Base-by-base conservation (phyloP, 1,140 invertebrate species). In the Drosophila tsacasi region DNA sequence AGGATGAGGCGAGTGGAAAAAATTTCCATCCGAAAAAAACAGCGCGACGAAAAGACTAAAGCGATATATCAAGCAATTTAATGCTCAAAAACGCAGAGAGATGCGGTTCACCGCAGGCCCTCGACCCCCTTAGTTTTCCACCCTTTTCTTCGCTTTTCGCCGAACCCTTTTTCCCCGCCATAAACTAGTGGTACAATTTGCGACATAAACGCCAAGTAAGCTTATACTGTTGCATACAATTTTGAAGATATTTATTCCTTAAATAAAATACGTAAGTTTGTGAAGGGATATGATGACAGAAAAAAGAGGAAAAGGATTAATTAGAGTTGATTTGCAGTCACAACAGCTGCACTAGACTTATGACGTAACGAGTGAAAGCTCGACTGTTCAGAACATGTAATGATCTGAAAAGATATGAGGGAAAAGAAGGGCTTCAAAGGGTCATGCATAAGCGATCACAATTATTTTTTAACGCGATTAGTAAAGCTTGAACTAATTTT, bases 51-150 rank as follows among this genome's bases (percentile, higher is more conserved):
- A 73, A 17, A 82, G 61, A 57, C 54, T 72, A 47, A 67, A 39
- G 62, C 84, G 69, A 89, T 89, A 89, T 87, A 90, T 89, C 84
- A 89, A 84, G 85, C 84, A 84, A 89, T 89, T 89, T 89, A 90
- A 89, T 89, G 84, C 85, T 84, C 55, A 90, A 81, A 84, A 87
- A 81, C 60, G 81, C 84, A 81, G 66, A 76, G 58, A 65, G 62
- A 57, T 82, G 79, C 50, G 76, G 71, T 80, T 73, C 59, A 54
- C 77, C 83, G 67, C 73, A 47, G 30, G 40, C 15, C 19, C 44
- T 30, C 47, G 27, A 32, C 30, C 47, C 23, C 15, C 2, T 2
- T 9, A 10, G 2, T 25, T 49, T 30, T 35, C 30, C 40, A 3
- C 25, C 35, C 17, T 17, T 15, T 57, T 55, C 19, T 21, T 37